Evolutionary conservation across 2,113 vertebrate genomes (phyloP).

Genomic region (Nanger granti): DNA sequence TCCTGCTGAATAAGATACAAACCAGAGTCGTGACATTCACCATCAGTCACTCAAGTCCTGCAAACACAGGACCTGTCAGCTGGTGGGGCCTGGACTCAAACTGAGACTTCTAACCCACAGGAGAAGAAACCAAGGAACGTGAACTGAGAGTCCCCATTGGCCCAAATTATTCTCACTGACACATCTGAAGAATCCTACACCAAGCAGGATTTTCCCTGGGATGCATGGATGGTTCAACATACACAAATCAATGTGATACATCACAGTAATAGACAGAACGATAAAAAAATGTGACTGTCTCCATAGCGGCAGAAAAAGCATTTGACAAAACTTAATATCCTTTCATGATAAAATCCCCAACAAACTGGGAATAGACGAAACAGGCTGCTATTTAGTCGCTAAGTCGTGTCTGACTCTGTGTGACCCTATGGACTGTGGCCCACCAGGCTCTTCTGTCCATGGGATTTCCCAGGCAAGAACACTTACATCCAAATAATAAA

Average conservation of each 20-base stretch:
- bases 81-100: no score
- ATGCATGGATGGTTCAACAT: neutral
- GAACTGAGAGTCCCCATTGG: neutral
- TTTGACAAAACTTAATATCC: neutral
- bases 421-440: neutral
- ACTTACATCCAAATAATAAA: neutral
- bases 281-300: neutral
- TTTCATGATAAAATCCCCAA: neutral
- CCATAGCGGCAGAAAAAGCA: neutral
- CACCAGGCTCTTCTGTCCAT: neutral
- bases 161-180: neutral
- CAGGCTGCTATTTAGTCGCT: neutral
- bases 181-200: neutral
- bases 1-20: neutral
- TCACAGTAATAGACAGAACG: no score
- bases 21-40: fast-evolving
- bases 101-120: neutral
- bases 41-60: fast-evolving
- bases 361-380: neutral
- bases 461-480: neutral
- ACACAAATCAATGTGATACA: neutral
- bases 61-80: neutral
- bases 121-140: fast-evolving
- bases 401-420: neutral
- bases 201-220: neutral